A percentile compares a stretch with the other conserved stretches of the same genome.
phyloP scores from a whole-genome alignment of 2,113 vertebrate genomes.

The Corythoichthys intestinalis region DNA sequence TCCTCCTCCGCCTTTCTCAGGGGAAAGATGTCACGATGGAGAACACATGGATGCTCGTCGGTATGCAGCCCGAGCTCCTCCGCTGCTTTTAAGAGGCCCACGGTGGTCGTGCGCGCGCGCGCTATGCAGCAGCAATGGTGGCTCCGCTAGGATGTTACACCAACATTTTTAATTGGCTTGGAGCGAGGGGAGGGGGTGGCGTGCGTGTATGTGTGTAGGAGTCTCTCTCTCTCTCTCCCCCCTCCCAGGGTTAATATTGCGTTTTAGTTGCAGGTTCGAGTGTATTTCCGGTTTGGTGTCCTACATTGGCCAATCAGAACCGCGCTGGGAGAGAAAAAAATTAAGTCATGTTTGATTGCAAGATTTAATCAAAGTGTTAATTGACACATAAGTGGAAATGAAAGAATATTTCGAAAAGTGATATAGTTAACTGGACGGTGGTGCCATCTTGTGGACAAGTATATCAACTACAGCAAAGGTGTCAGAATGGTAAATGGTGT shows the following conservation, averaged over 20 bases:
- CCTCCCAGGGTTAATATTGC: not conserved
- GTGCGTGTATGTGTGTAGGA: not conserved
- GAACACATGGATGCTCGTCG: conserved; percentile 1
- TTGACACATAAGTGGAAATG: not conserved
- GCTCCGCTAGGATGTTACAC: not conserved
- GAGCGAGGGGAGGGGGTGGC: not conserved
- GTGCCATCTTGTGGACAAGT: conserved; percentile 40
- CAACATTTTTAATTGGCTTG: conserved; percentile 6
- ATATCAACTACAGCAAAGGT: conserved; percentile 17
- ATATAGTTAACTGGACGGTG: conserved; percentile 19
- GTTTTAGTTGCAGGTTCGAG: not conserved
- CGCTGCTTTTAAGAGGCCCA: not conserved
- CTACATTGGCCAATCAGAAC: not conserved
- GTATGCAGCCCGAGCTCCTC: not conserved
- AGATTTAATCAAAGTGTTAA: not conserved
- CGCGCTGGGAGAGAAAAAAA: not conserved
- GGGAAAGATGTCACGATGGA: conserved; percentile 1
- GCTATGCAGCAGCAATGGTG: conserved; percentile 9
- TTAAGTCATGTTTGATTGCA: not conserved
- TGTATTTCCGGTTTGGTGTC: not conserved
- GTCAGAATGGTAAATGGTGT: not conserved
- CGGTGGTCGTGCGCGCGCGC: not conserved
- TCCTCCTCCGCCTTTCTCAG: conserved; percentile 28
- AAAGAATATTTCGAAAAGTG: conserved; percentile 43
- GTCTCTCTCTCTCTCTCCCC: not conserved